Percentiles rank a stretch among this genome's conserved stretches.
Evolutionary conservation across 2,113 vertebrate genomes (phyloP).

Genomic region (Eira barbara): DNA sequence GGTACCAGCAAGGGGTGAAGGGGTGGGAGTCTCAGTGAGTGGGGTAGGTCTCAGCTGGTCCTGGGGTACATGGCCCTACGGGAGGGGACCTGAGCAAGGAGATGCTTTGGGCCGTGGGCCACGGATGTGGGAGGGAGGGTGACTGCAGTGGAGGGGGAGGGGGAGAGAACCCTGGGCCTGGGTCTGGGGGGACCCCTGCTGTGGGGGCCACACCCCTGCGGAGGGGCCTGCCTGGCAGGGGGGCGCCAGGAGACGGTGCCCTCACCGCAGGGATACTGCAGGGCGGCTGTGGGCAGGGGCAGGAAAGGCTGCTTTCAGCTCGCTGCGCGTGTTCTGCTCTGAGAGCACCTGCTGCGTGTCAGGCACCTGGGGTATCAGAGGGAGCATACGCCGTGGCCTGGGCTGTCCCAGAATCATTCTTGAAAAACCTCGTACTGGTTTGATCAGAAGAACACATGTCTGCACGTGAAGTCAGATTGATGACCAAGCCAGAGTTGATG

Average conservation of each 20-base stretch:
- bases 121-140: not conserved
- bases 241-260: accelerated
- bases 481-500: not conserved
- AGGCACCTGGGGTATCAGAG: not conserved
- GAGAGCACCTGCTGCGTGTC: too few species aligned
- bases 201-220: not conserved
- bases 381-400: accelerated
- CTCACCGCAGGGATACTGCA: not conserved
- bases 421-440: not conserved
- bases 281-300: not conserved
- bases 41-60: not conserved
- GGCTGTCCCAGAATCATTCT: too few species aligned
- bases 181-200: not conserved
- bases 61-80: not conserved
- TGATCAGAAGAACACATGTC: not conserved
- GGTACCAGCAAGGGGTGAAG: accelerated
- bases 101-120: not conserved
- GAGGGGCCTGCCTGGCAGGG: not conserved
- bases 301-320: not conserved
- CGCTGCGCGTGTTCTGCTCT: not conserved
- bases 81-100: not conserved
- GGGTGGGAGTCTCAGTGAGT: accelerated
- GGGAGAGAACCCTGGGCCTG: not conserved
- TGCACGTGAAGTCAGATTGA: not conserved
- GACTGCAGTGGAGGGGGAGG: not conserved